Evolutionary conservation across 23 tunicate species (phyloP), one percentile per base, ranked within the genome.

Genomic region (Ascidia mentula): DNA sequence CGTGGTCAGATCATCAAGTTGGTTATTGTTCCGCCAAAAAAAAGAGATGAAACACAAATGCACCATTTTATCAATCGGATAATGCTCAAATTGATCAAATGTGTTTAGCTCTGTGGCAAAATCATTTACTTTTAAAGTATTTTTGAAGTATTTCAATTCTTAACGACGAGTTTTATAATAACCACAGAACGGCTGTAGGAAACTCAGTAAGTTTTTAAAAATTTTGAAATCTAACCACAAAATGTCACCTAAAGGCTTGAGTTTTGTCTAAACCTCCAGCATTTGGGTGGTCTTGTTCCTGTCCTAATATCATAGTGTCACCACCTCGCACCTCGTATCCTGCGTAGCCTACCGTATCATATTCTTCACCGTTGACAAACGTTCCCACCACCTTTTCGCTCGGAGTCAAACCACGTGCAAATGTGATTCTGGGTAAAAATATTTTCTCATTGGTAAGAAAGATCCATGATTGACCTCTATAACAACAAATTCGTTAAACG

Each of bases 1-100:
- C 75, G 38, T 20, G 75, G 75, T 36, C 75, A 71, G 75, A 71
- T 71, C 75, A 71, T 71, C 4, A 35, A 35, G 38, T 71, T 71
- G 75, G 24, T 31, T 28, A 71, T 71, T 5, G 38, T 71, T 34
- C 75, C 75, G 18, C 75, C 32, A 36, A 35, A 3, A 71, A 34
- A 34, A n/a, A n/a, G n/a, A 45, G 18, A 45, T 18, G 18, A 17
- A 17, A 45, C n/a, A n/a, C n/a, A n/a, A n/a, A n/a, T n/a, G n/a
- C n/a, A n/a, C n/a, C n/a, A n/a, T n/a, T n/a, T n/a, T n/a, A n/a
- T n/a, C n/a, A n/a, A n/a, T n/a, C n/a, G n/a, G n/a, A n/a, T n/a
- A n/a, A n/a, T n/a, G n/a, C n/a, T n/a, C n/a, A n/a, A n/a, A n/a
- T n/a, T n/a, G n/a, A n/a, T n/a, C n/a, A n/a, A n/a, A n/a, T n/a